phyloP scores from a whole-genome alignment of 2,797 vertebrate genomes.

The Microctenopoma steveboyesi region DNA sequence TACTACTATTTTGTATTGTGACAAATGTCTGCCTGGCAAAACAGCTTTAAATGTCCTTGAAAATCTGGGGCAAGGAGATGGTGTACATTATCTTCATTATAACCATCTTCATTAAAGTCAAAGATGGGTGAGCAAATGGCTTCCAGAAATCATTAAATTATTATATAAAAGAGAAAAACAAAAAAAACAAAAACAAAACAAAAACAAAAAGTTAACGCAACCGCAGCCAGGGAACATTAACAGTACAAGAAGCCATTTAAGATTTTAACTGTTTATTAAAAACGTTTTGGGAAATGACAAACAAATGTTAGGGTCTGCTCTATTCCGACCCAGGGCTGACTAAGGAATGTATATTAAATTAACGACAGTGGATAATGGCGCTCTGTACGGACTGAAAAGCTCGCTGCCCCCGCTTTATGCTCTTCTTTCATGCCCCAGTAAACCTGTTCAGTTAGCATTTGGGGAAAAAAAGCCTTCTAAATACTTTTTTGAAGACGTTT shows the following conservation, averaged over 20 bases:
- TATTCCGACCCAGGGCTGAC: slow-evolving; percentile 71
- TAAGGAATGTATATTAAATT: slow-evolving; percentile 83
- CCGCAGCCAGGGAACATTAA: slow-evolving; percentile 76
- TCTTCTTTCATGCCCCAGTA: slow-evolving; percentile 82
- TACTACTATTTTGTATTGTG: slow-evolving; percentile 3
- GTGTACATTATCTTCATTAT: slow-evolving; percentile 67
- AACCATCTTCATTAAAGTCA: slow-evolving; percentile 72
- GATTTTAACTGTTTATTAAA: slow-evolving; percentile 85
- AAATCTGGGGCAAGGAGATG: slow-evolving; percentile 68
- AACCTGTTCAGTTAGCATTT: slow-evolving; percentile 82
- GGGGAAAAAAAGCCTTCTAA: slow-evolving; percentile 75
- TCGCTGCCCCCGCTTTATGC: slow-evolving; percentile 73
- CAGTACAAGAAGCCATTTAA: slow-evolving; percentile 80
- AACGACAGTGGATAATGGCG: slow-evolving; percentile 81
- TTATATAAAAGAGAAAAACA: slow-evolving; percentile 60
- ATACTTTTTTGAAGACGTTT: slow-evolving; percentile 83
- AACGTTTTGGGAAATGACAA: slow-evolving; percentile 81
- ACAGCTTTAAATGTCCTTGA: slow-evolving; percentile 45
- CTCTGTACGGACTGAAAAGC: slow-evolving; percentile 73
- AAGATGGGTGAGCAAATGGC: slow-evolving; percentile 73
- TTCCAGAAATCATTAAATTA: slow-evolving; percentile 79
- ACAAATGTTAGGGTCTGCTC: slow-evolving; percentile 77
- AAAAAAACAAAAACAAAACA: slow-evolving; percentile 27
- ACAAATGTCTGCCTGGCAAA: slow-evolving; percentile 41
- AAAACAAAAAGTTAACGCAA: slow-evolving; percentile 43